These are phyloP conservation scores for Columba guinea DNA, from an alignment of 2,797 vertebrate species.

Conservation along the genomic window DNA sequence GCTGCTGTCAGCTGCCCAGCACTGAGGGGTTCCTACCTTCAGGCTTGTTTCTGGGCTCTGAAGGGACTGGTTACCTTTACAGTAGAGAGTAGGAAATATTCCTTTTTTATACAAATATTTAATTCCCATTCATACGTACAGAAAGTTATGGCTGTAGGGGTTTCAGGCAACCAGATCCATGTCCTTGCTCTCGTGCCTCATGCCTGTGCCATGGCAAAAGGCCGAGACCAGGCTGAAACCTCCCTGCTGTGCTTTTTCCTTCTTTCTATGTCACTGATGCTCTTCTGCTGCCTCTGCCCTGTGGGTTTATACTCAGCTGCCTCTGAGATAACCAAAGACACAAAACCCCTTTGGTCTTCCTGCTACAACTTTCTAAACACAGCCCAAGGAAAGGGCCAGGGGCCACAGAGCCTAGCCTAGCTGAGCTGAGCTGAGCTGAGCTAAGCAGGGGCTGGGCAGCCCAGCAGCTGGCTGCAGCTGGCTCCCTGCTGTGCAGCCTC, in stretches of 20 bases:
- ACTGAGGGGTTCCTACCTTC: rapidly evolving
- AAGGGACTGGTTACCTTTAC: background rate
- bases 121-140: background rate
- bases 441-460: background rate
- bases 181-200: too few species aligned
- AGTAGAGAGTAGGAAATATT: background rate
- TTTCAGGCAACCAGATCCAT: background rate
- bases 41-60: background rate
- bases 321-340: background rate
- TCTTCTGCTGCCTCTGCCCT: background rate
- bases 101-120: background rate
- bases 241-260: background rate
- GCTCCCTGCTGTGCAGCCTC: background rate
- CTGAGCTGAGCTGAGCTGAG: background rate
- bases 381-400: background rate
- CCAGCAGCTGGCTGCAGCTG: slow-evolving; percentile 46
- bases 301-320: rapidly evolving
- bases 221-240: background rate
- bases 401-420: rapidly evolving
- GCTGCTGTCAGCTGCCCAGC: background rate
- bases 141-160: background rate
- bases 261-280: background rate
- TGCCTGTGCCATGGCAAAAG: background rate
- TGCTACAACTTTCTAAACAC: background rate
- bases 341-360: background rate